Base-by-base conservation (phyloP, 2,797 vertebrate genomes). In the Bufotes viridis region DNA sequence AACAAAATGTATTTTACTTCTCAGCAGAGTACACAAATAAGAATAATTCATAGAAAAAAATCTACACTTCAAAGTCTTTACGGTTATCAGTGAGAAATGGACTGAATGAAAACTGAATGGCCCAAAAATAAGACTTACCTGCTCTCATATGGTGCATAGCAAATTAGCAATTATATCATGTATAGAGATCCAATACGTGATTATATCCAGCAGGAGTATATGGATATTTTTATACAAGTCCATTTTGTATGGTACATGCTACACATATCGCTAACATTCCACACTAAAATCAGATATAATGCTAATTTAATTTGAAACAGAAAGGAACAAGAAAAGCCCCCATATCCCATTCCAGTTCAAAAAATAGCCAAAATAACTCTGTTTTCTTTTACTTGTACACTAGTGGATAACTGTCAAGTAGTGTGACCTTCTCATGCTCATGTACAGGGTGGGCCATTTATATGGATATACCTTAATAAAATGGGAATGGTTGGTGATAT, bases 31-130 rank as follows among this genome's bases (percentile, higher is more conserved):
- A 78, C n/a, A 78, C 74, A 78, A 55, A 78, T n/a, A 78, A 78
- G 75, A 78, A 78, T 78, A 78, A 78, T 78, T 78, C 75, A 78
- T 78, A 55, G 75, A 12, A 24, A 78, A 34, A 76, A 78, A 78
- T 78, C 75, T 78, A 24, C 75, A 78, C 75, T 78, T 78, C 51
- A 78, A 78, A 78, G 75, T 53, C 22, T 24, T 78, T 51, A 53
- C 55, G 72, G 42, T 75, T 75, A 51, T 75, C 72, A 75, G 51
- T 75, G 75, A 78, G 51, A 55, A 78, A 17, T 55, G 74, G 22
- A 55, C 9, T 24, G 49, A 76, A 53, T 76, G 22, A 76, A 51
- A 76, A 76, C 74, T 51, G 74, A 76, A 76, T 78, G 75, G 49
- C 49, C 75, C n/a, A 78, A 78, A 75, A 78, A 78, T n/a, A 78